A percentile compares a stretch with the other conserved stretches of the same genome.
Conservation (phyloP, 2,113 vertebrate species). For the Hippocampus mohnikei region DNA sequence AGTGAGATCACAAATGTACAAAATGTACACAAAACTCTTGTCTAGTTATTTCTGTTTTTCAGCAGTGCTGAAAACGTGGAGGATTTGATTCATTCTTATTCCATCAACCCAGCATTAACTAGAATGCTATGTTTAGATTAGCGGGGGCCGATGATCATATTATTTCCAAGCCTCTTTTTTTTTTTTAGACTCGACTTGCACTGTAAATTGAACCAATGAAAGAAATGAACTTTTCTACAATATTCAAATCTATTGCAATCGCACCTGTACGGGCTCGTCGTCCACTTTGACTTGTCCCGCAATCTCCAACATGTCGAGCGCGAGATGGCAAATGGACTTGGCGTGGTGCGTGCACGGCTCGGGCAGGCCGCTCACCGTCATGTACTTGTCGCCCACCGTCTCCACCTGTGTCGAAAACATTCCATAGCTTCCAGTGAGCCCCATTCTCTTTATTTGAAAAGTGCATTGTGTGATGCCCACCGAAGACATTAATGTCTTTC, state of each 20-base stretch:
- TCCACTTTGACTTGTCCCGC: slow-evolving; percentile 97
- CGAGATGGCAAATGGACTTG: slow-evolving; percentile 93
- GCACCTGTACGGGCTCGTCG: slow-evolving; percentile 85
- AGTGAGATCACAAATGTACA: no score
- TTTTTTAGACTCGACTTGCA: no score
- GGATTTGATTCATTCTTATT: no score
- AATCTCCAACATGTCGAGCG: slow-evolving; percentile 98
- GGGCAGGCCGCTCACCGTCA: slow-evolving; percentile 97
- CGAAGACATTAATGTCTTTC: slow-evolving; percentile 5
- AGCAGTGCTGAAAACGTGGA: no score
- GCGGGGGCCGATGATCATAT: no score
- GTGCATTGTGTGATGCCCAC: slow-evolving; percentile 22
- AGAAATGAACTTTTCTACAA: neutral
- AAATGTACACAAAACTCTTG: no score
- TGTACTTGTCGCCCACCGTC: slow-evolving; percentile 98
- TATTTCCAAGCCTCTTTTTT: no score
- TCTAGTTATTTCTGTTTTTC: no score
- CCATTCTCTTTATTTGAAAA: slow-evolving; percentile 17
- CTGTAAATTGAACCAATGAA: neutral
- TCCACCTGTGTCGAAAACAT: slow-evolving; percentile 79
- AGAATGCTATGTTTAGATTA: no score
- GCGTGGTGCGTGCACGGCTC: slow-evolving; percentile 96
- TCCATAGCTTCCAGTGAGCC: neutral
- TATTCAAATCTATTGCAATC: neutral
- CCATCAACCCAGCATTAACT: no score